Evolutionary conservation across 1,140 invertebrate species (phyloP), one percentile per base, ranked within the genome.

Genomic region (Leptestheria dahalacensis): DNA sequence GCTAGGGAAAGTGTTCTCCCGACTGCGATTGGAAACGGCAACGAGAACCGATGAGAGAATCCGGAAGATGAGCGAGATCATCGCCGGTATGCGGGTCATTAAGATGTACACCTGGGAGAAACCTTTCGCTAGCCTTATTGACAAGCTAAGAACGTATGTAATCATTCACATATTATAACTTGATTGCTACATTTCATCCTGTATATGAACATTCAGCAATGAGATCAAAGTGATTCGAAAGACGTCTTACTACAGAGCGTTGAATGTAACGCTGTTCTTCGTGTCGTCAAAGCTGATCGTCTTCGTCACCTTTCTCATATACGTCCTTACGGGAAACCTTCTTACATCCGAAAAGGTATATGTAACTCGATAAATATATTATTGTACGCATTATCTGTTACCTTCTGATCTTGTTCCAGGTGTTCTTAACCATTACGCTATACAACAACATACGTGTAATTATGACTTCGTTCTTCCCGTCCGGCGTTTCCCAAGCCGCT

Each of bases 1-100:
- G 69, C 75, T 86, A 47, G 83, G 84, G 10, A 83, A 82, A 66
- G 77, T 81, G 25, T 81, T 82, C 65, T 81, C 82, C 4, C 72
- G 71, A 46, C 64, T 83, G 1, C 72, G 84, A 10, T 63, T 65
- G 66, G 77, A 63, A 71, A 85, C 72, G 66, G 83, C 85, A 0
- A 71, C 77, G 23, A 71, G 80, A 15, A 91, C 88, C 0, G 91
- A 93, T 72, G 78, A 88, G 65, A 71, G 90, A n/a, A 83, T 93
- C 0, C 74, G 84, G 50, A 67, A 90, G 6, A 90, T 90, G 76
- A 88, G 86, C 67, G 88, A 92, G 68, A 84, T 91, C 15, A 81
- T 92, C 18, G 77, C 77, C 47, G 83, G 82, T 15, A 85, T 85
- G 23, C 82, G 83, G 62, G 81, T 62, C 3, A 64, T 64, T 15